Evolutionary conservation across 2,797 vertebrate genomes (phyloP).

Genomic region (Gallinago nigripennis): DNA sequence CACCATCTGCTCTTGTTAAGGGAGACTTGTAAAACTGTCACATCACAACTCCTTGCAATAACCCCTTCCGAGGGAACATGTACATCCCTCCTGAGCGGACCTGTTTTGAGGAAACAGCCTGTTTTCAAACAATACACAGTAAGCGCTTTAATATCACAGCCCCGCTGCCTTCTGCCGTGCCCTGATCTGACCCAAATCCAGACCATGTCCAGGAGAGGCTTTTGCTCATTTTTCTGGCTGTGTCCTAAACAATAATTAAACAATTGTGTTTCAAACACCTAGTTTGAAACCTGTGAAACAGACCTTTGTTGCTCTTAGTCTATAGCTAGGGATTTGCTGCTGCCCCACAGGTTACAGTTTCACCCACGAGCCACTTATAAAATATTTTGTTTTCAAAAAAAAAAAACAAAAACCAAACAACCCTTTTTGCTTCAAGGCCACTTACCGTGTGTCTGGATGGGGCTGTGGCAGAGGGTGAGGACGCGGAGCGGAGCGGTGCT

Average conservation of each 20-base stretch:
- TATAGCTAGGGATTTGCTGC: neutral
- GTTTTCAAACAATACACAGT: accelerated
- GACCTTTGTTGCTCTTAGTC: neutral
- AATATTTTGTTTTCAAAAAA: neutral
- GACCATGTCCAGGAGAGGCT: neutral
- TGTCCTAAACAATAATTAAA: neutral
- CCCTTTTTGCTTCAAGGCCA: neutral
- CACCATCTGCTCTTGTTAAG: neutral
- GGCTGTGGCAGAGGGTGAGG: no score
- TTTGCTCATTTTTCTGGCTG: neutral
- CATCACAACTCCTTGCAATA: neutral
- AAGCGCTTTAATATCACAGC: neutral
- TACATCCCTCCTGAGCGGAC: neutral
- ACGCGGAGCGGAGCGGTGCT: no score
- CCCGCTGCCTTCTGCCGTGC: neutral
- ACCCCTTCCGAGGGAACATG: neutral
- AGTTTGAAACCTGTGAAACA: neutral
- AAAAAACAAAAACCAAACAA: no score
- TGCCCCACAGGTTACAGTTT: neutral
- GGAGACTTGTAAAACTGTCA: neutral
- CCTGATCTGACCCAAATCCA: neutral
- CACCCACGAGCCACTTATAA: neutral
- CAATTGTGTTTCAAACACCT: neutral
- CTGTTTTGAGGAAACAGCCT: neutral
- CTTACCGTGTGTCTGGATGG: no score